Evolutionary conservation across 2,113 vertebrate genomes (phyloP).

Genomic region (Hyla sarda): DNA sequence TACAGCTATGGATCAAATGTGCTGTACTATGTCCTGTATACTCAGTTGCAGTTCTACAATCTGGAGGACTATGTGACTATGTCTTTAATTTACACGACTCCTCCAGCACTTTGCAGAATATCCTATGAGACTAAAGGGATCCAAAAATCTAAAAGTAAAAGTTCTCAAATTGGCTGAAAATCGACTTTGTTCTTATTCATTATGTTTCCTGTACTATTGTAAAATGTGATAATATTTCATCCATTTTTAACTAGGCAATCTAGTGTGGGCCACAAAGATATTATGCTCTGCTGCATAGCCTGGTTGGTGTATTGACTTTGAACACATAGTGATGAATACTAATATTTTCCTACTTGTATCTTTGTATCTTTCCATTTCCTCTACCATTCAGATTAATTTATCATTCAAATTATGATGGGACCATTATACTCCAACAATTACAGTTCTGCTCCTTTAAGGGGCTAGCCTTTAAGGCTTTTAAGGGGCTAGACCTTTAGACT

Average conservation of each 20-base stretch:
- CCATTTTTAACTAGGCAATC: not conserved
- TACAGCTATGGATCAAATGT: not conserved
- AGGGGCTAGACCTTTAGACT: not conserved
- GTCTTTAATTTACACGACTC: conserved; percentile 8
- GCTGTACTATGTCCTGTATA: not conserved
- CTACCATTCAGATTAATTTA: not conserved
- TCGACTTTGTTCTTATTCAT: not conserved
- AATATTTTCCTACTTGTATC: not conserved
- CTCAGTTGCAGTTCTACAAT: not conserved
- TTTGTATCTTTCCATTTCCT: not conserved
- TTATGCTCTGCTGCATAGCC: conserved; percentile 10
- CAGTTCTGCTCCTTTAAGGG: not conserved
- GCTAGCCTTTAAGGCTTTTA: not conserved
- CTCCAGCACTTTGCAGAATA: conserved; percentile 11
- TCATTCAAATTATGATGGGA: not conserved
- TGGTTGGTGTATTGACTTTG: not conserved
- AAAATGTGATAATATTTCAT: not conserved
- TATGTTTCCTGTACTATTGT: not conserved
- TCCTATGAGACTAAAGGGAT: not conserved
- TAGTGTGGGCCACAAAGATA: not conserved
- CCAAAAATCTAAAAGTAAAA: not conserved
- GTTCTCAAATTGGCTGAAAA: conserved; percentile 20
- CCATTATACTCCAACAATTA: conserved; percentile 12
- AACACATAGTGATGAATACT: not conserved
- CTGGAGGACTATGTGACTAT: not conserved